Percentiles rank a stretch among this genome's conserved stretches.
These are phyloP conservation scores for Macrobrachium nipponense DNA, from an alignment of 1,140 invertebrate species.

Conservation along the genomic window DNA sequence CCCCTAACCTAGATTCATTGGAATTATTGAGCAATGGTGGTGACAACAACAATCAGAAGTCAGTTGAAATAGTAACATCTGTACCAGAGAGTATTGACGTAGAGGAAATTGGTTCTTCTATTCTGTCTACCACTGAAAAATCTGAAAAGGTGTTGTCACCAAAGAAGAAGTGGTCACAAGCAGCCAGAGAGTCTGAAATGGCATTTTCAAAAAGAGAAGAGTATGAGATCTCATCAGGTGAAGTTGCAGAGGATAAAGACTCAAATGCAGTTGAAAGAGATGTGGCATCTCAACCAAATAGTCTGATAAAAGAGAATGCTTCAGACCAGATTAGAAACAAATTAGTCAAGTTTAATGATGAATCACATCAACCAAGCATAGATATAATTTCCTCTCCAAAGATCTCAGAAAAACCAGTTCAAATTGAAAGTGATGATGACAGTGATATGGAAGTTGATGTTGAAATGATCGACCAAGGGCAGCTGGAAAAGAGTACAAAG, in stretches of 20 bases:
- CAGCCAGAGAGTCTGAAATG: neutral
- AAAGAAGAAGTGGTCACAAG: neutral
- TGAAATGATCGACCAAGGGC: neutral
- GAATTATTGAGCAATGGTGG: too few relatives aligned
- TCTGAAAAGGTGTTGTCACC: neutral
- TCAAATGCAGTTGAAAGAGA: neutral
- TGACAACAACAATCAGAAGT: too few relatives aligned
- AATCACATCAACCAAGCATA: neutral
- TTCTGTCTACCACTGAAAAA: too few relatives aligned
- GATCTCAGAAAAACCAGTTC: neutral
- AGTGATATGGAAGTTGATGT: neutral
- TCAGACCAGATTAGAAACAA: neutral
- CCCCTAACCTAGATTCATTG: too few relatives aligned
- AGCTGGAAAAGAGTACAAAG: neutral
- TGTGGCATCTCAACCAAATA: neutral
- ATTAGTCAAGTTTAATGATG: neutral
- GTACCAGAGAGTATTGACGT: neutral
- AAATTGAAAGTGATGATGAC: conserved; percentile 1
- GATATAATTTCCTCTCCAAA: neutral
- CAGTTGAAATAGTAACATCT: too few relatives aligned
- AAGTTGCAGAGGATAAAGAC: neutral
- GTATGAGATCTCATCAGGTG: neutral
- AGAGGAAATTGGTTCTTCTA: too few relatives aligned
- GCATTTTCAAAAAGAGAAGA: neutral
- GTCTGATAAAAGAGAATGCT: neutral